Evolutionary conservation across 2,113 vertebrate genomes (phyloP).

Genomic region (Pseudolaguvia tuberculata): DNA sequence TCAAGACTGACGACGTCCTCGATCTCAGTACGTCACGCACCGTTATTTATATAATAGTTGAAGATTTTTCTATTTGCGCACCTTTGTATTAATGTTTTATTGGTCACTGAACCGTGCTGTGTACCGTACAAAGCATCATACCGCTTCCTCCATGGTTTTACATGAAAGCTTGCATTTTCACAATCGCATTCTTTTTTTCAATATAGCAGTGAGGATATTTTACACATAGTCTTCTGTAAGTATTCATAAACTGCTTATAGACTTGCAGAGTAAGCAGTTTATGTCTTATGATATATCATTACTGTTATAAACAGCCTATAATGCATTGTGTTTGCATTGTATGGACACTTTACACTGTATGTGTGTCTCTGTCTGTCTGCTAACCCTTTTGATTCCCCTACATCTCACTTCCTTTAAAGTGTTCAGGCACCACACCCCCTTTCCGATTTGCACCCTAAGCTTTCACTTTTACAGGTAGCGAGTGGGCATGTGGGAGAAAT

Average conservation of each 20-base stretch:
- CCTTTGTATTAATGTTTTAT: neutral
- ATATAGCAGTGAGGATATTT: too few species aligned
- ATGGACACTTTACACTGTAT: too few species aligned
- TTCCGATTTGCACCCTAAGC: neutral
- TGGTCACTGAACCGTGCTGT: neutral
- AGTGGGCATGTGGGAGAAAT: slow-evolving; percentile 21
- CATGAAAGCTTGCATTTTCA: too few species aligned
- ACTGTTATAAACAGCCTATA: neutral
- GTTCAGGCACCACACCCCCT: slow-evolving; percentile 25
- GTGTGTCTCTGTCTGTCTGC: too few species aligned
- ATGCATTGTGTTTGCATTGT: too few species aligned
- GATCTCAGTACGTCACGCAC: slow-evolving; percentile 85
- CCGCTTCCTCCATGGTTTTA: neutral
- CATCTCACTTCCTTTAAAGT: neutral
- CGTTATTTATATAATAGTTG: neutral
- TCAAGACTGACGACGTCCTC: slow-evolving; percentile 93
- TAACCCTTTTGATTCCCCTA: neutral
- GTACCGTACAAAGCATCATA: neutral
- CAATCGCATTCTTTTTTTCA: too few species aligned
- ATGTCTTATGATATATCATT: neutral
- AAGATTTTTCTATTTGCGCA: slow-evolving; percentile 1
- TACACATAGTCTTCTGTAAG: too few species aligned
- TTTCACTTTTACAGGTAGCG: slow-evolving; percentile 34
- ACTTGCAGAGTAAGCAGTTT: neutral
- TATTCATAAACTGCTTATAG: too few species aligned